Conservation (phyloP, 2,113 vertebrate species). For the Panthera uncia region DNA sequence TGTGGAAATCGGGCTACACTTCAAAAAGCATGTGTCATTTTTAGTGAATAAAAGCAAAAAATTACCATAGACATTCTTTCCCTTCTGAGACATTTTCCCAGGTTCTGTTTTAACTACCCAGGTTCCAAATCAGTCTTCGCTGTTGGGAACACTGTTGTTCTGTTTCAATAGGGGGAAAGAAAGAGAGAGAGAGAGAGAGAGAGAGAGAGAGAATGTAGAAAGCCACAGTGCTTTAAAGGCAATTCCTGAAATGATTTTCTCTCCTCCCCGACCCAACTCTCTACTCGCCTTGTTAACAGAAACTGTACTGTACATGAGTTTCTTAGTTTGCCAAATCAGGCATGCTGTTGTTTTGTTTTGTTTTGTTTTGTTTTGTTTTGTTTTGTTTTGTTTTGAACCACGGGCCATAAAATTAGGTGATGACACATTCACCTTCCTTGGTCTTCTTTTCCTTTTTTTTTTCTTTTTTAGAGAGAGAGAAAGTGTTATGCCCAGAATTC, state of each 20-base stretch:
- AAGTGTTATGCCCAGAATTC: too few species aligned
- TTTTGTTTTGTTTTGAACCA: not conserved
- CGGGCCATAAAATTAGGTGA: not conserved
- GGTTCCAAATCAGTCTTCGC: not conserved
- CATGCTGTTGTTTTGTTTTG: not conserved
- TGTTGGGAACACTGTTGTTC: not conserved
- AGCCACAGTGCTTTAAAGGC: not conserved
- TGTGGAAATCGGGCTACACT: not conserved
- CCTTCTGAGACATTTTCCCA: not conserved
- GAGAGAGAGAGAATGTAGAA: not conserved
- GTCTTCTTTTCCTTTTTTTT: not conserved
- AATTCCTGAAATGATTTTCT: slow-evolving; percentile 13
- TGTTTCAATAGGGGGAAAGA: not conserved
- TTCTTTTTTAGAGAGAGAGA: too few species aligned
- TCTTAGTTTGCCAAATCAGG: not conserved
- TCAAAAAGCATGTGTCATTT: slow-evolving; percentile 18
- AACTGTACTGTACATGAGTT: not conserved
- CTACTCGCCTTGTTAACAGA: not conserved
- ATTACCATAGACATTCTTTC: not conserved
- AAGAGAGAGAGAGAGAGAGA: not conserved
- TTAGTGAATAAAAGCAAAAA: slow-evolving; percentile 45
- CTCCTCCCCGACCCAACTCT: not conserved
- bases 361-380: not conserved
- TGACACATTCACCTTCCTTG: not conserved
- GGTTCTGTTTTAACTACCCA: not conserved